Base-by-base conservation (phyloP, 2,888 invertebrate genomes). In the Gastrophysa polygoni region DNA sequence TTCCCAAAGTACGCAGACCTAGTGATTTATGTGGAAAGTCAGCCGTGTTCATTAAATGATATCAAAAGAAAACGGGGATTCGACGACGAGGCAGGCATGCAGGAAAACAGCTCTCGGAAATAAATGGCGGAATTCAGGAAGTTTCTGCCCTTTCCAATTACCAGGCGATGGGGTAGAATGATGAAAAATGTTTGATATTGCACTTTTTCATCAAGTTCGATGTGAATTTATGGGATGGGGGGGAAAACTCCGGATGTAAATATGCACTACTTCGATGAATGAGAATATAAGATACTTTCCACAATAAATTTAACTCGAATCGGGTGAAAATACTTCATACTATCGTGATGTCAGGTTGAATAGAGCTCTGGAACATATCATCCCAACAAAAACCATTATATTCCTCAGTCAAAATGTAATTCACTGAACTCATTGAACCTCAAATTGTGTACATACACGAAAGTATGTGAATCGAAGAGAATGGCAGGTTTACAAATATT, bases 1-100 rank as follows among this genome's bases (percentile, higher is more conserved):
- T 38, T 21, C 21, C 21, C 16, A 29, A 10, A 8, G 3, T 49
- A 16, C 49, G 10, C 49, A 11, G 4, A 6, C 29, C 21, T 21
- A 6, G 16, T 68, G 67, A 69, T 69, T 66, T 68, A 64, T 66
- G 24, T 59, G 49, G 50, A 34, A 48, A 59, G 29, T 59, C 55
- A 32, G 61, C 34, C 59, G 58, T 58, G 64, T 66, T 67, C 61
- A 69, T 69, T 60, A 61, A 63, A 34, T 52, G 63, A 62, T 57
- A 63, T 66, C 60, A 61, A 61, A 57, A 60, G 64, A 63, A 68
- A 67, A 65, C 65, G 68, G 63, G 61, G 63, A 62, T 68, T 68
- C 61, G 38, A 64, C 50, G 18, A 54, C 21, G 43, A 57, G 57
- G 61, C 64, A 64, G 59, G 60, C 50, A 44, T 21, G 56, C 48